These are phyloP conservation scores for Pipistrellus kuhlii DNA, from an alignment of 2,797 vertebrate species.

Conservation along the genomic window DNA sequence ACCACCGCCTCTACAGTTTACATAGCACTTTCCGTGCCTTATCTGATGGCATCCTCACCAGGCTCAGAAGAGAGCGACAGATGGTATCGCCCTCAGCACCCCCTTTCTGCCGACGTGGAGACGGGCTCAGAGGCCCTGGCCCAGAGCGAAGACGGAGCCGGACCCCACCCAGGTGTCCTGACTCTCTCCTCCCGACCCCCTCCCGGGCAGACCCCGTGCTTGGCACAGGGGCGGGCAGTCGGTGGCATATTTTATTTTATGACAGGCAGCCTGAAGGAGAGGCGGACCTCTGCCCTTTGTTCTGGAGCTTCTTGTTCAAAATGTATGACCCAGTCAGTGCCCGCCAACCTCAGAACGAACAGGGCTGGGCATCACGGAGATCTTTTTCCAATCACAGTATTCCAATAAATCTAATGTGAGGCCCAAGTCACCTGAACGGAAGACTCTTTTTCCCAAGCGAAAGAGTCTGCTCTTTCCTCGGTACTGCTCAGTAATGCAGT, in stretches of 20 bases:
- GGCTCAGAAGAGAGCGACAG: conserved; percentile 16
- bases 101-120: neutral
- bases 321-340: neutral
- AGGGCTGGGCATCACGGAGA: conserved; percentile 33
- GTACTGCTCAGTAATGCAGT: conserved; percentile 69
- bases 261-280: neutral
- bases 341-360: conserved; percentile 64
- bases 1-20: neutral
- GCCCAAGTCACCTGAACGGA: conserved; percentile 53
- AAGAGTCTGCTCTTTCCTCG: conserved; percentile 49
- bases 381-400: conserved; percentile 57
- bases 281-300: neutral
- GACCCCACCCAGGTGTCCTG: neutral
- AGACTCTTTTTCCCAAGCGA: conserved; percentile 47
- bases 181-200: neutral
- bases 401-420: conserved; percentile 59
- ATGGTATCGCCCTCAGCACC: conserved; percentile 18
- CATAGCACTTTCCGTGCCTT: conserved; percentile 34
- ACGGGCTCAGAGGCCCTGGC: neutral
- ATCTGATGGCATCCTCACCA: conserved; percentile 55
- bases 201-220: neutral
- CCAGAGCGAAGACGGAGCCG: neutral
- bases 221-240: neutral
- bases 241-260: neutral
- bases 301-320: conserved; percentile 25